Percentiles rank a stretch among this genome's conserved stretches.
These are phyloP conservation scores for Andinoacara biseriatus DNA, from an alignment of 2,113 vertebrate species.

Conservation along the genomic window DNA sequence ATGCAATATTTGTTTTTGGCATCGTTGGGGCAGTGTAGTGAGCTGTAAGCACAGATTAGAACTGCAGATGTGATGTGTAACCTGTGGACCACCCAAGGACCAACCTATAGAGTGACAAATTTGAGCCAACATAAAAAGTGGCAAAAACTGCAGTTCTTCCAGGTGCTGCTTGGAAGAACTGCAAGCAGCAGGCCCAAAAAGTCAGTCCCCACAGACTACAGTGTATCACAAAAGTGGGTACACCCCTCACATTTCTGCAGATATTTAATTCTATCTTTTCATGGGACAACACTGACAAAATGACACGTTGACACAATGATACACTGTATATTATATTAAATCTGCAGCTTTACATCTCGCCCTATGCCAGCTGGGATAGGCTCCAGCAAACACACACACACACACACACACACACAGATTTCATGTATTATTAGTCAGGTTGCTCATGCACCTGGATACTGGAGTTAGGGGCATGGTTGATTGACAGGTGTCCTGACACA, in stretches of 20 bases:
- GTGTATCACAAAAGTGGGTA: no score
- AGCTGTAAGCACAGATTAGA: not conserved
- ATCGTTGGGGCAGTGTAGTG: not conserved
- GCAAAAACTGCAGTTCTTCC: not conserved
- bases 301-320: no score
- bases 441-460: not conserved
- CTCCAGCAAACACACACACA: not conserved
- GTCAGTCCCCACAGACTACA: not conserved
- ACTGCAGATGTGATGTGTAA: not conserved
- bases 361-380: no score
- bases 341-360: no score
- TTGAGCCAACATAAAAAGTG: not conserved
- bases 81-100: not conserved
- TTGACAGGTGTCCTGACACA: not conserved
- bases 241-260: no score
- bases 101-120: not conserved
- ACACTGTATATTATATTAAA: no score
- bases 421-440: not conserved
- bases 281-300: no score
- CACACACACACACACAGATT: not conserved
- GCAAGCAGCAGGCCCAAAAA: not conserved
- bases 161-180: not conserved
- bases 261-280: no score
- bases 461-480: not conserved
- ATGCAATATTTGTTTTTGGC: not conserved